These are phyloP conservation scores for Calliopum simillimum DNA, from an alignment of 2,888 invertebrate species.

Conservation along the genomic window DNA sequence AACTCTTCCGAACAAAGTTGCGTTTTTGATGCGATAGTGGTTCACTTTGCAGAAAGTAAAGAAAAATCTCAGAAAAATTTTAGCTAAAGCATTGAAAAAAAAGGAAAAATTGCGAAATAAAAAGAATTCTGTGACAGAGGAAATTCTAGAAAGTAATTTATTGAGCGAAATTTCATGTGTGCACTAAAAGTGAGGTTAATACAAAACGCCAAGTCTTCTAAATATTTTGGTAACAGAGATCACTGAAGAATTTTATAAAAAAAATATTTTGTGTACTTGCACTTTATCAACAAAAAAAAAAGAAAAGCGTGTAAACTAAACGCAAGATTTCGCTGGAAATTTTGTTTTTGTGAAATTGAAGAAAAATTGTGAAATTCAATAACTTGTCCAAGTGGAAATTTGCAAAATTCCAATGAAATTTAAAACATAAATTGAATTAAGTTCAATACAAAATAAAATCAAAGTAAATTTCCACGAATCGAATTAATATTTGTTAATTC, in stretches of 20 bases:
- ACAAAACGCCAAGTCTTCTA: not conserved
- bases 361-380: slow-evolving; percentile 14
- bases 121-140: not conserved
- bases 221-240: too few relatives aligned
- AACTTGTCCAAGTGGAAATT: not conserved
- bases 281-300: too few relatives aligned
- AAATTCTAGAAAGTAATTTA: not conserved
- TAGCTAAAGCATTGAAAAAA: not conserved
- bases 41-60: not conserved
- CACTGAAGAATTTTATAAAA: too few relatives aligned
- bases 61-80: not conserved
- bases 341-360: not conserved
- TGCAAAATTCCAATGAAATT: not conserved
- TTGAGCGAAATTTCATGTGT: not conserved
- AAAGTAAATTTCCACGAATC: not conserved
- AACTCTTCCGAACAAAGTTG: slow-evolving; percentile 9
- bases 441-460: not conserved
- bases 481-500: not conserved
- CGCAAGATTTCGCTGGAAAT: too few relatives aligned
- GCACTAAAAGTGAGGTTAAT: slow-evolving; percentile 24
- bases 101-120: not conserved
- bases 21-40: not conserved
- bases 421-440: not conserved
- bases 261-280: not conserved
- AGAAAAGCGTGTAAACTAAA: too few relatives aligned